Evolutionary conservation across 2,797 vertebrate genomes (phyloP).

Genomic region (Champsocephalus esox): DNA sequence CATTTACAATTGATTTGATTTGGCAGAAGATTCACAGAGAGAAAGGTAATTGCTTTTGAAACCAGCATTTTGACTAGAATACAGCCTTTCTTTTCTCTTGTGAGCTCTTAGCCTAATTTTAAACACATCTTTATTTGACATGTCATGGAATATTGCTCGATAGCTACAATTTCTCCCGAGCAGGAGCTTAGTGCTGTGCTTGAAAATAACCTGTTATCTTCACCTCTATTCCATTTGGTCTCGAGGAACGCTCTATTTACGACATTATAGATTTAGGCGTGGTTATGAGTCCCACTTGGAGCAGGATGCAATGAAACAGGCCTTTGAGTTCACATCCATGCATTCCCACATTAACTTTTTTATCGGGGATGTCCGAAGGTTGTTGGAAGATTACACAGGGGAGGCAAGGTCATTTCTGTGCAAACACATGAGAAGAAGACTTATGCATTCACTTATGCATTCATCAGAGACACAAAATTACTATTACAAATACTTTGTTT

Average conservation of each 20-base stretch:
- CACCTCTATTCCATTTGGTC: constrained; percentile 26
- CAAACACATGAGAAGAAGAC: constrained; percentile 68
- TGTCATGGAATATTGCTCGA: constrained; percentile 41
- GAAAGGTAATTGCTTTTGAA: constrained; percentile 49
- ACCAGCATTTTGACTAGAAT: constrained; percentile 36
- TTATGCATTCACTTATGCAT: constrained; percentile 57
- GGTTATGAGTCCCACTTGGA: constrained; percentile 53
- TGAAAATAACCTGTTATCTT: constrained; percentile 58
- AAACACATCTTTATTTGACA: constrained; percentile 47
- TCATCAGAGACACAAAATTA: constrained; percentile 52
- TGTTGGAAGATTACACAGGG: constrained; percentile 50
- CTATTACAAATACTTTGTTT: constrained; percentile 42
- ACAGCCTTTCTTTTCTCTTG: constrained; percentile 23
- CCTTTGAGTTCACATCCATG: constrained; percentile 42
- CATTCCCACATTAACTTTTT: constrained; percentile 49
- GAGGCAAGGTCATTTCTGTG: constrained; percentile 66
- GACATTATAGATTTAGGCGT: constrained; percentile 48
- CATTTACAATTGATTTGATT: not conserved
- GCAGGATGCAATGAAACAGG: constrained; percentile 26
- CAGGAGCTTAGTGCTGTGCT: constrained; percentile 18
- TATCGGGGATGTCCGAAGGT: constrained; percentile 64
- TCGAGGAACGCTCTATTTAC: constrained; percentile 38
- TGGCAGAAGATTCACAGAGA: constrained; percentile 11
- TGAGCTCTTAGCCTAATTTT: constrained; percentile 32
- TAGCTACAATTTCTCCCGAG: constrained; percentile 52